These are phyloP conservation scores for Temnothorax ravouxi DNA, from an alignment of 2,888 invertebrate genomes.

Conservation along the genomic window DNA sequence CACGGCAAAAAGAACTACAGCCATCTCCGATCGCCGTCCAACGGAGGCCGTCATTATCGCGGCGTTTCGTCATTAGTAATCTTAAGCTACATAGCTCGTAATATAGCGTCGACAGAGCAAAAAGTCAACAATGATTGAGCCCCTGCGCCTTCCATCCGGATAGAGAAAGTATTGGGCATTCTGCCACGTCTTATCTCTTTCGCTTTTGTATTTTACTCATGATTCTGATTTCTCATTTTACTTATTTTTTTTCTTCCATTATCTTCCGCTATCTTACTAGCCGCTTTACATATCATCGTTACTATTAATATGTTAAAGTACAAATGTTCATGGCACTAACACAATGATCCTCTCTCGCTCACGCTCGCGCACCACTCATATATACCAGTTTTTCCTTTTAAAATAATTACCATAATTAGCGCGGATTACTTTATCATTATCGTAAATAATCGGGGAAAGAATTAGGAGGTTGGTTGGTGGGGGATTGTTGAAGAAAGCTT, in stretches of 20 bases:
- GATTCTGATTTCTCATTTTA: slow-evolving; percentile 38
- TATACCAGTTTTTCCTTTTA: slow-evolving; percentile 83
- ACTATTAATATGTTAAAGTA: slow-evolving; percentile 87
- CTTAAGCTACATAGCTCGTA: slow-evolving; percentile 67
- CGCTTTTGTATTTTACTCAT: slow-evolving; percentile 45
- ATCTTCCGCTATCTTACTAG: slow-evolving; percentile 82
- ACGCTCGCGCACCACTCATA: slow-evolving; percentile 73
- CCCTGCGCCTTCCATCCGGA: slow-evolving; percentile 77
- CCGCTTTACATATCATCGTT: slow-evolving; percentile 85
- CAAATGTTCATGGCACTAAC: slow-evolving; percentile 86
- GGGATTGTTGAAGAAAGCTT: slow-evolving; percentile 56
- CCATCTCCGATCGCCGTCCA: slow-evolving; percentile 11
- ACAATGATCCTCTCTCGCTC: slow-evolving; percentile 73
- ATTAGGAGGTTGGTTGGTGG: slow-evolving; percentile 64
- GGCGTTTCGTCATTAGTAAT: slow-evolving; percentile 65
- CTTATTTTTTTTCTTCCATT: slow-evolving; percentile 14
- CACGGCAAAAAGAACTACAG: neutral
- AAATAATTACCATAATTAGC: slow-evolving; percentile 85
- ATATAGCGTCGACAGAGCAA: slow-evolving; percentile 73
- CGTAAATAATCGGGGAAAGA: slow-evolving; percentile 83
- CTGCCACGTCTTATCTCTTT: slow-evolving; percentile 62
- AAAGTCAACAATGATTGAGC: slow-evolving; percentile 81
- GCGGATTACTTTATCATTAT: slow-evolving; percentile 84
- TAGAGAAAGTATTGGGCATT: slow-evolving; percentile 69
- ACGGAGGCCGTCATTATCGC: slow-evolving; percentile 34